Conservation (phyloP, 1,140 invertebrate species). For the Gryllus bimaculatus region DNA sequence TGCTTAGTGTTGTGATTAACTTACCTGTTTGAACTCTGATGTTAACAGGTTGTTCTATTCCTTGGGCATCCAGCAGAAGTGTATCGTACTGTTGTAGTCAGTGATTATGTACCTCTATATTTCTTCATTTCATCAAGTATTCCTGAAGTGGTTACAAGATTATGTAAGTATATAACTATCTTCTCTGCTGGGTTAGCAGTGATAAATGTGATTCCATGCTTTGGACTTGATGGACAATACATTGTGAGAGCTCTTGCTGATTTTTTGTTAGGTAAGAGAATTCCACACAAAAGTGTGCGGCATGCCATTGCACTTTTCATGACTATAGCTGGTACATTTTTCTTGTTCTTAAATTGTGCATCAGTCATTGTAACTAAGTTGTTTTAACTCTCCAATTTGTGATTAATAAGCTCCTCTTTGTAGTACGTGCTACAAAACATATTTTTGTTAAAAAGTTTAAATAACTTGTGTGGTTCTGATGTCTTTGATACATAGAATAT, state of each 20-base stretch:
- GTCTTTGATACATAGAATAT: background rate
- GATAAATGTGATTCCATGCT: conserved; percentile 87
- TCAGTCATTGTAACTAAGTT: background rate
- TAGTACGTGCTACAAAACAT: background rate
- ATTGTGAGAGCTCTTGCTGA: conserved; percentile 56
- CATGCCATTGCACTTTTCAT: conserved; percentile 41
- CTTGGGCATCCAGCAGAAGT: conserved; percentile 66
- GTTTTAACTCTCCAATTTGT: background rate
- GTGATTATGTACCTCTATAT: conserved; percentile 71
- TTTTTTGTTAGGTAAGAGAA: conserved; percentile 39
- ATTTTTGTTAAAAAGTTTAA: background rate
- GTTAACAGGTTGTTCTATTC: conserved; percentile 49
- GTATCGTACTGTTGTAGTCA: conserved; percentile 56
- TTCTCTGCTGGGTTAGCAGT: conserved; percentile 85
- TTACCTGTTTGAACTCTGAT: no score
- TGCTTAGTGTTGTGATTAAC: no score
- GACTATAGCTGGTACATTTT: conserved; percentile 42
- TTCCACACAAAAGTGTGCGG: conserved; percentile 38
- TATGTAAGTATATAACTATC: conserved; percentile 68
- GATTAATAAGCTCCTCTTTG: background rate
- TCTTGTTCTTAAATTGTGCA: conserved; percentile 30
- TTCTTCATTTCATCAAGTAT: conserved; percentile 52
- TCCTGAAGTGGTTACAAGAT: conserved; percentile 55
- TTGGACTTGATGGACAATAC: conserved; percentile 84
- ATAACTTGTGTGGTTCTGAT: background rate